These are phyloP conservation scores for Halcyon malimbica DNA, from an alignment of 2,113 vertebrate genomes.

Conservation along the genomic window DNA sequence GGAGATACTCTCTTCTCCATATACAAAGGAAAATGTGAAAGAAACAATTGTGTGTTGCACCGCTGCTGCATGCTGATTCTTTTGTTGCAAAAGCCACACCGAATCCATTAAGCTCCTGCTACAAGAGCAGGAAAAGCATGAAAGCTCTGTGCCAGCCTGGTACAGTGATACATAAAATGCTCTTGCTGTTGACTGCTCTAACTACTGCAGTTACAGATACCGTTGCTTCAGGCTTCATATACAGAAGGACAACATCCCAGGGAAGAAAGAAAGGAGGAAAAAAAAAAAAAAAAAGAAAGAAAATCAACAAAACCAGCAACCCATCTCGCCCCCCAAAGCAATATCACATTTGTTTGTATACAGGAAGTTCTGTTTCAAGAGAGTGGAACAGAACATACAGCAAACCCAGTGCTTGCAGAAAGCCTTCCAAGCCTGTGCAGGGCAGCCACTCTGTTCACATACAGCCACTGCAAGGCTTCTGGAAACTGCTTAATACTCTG, in stretches of 20 bases:
- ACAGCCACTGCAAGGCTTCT: accelerated
- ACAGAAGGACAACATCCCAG: background rate
- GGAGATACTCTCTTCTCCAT: background rate
- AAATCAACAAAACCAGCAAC: background rate
- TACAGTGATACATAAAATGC: background rate
- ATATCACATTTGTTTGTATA: background rate
- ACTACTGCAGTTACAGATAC: background rate
- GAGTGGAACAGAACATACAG: accelerated
- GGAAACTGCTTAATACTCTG: background rate
- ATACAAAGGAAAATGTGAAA: background rate
- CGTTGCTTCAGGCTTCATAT: background rate
- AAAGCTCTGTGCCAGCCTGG: background rate
- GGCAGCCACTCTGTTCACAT: accelerated
- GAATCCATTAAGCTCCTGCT: background rate
- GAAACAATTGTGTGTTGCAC: background rate
- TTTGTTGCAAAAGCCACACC: background rate
- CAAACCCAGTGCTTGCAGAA: background rate
- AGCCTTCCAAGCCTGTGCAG: accelerated
- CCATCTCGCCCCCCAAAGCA: background rate
- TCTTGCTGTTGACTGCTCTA: background rate
- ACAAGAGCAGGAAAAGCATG: background rate
- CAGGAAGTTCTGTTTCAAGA: background rate
- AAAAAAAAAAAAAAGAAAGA: background rate
- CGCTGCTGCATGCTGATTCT: background rate
- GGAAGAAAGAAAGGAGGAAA: background rate